A percentile compares a stretch with the other conserved stretches of the same genome.
Conservation (phyloP, 2,113 vertebrate genomes). For the Tupaia tana region DNA sequence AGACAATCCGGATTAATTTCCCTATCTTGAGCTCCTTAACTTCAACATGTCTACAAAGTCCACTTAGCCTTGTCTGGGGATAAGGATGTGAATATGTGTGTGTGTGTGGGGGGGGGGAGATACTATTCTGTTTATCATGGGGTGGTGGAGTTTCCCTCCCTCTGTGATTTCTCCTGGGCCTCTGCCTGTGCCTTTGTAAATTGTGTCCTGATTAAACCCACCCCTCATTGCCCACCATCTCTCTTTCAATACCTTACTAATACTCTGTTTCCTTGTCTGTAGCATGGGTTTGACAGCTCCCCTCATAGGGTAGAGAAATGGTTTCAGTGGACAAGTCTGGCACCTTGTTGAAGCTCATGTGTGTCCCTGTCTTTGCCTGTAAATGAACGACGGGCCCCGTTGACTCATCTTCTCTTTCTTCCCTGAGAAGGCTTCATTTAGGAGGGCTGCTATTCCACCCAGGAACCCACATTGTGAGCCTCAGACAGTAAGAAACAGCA, state of each 20-base stretch:
- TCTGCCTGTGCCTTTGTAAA: background rate
- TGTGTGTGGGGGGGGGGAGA: no score
- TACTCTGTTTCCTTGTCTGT: background rate
- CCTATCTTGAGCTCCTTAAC: background rate
- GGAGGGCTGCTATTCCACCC: background rate
- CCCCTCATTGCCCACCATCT: background rate
- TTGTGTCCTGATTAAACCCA: background rate
- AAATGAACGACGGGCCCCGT: no score
- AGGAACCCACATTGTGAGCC: background rate
- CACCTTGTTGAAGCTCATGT: background rate
- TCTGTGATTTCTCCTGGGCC: background rate
- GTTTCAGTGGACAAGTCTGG: background rate
- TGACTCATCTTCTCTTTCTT: background rate
- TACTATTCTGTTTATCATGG: background rate
- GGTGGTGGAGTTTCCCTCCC: background rate
- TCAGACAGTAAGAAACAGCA: background rate
- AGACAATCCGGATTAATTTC: background rate
- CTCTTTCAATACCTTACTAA: background rate
- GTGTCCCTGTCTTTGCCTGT: background rate
- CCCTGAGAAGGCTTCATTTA: background rate
- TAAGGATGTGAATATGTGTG: no score
- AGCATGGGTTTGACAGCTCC: background rate
- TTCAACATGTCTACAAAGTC: background rate
- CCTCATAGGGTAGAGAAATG: accelerated
- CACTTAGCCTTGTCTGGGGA: background rate